Evolutionary conservation across 2,113 vertebrate species (phyloP), one percentile per base, ranked within the genome.

Genomic region (Oreochromis spilurus): DNA sequence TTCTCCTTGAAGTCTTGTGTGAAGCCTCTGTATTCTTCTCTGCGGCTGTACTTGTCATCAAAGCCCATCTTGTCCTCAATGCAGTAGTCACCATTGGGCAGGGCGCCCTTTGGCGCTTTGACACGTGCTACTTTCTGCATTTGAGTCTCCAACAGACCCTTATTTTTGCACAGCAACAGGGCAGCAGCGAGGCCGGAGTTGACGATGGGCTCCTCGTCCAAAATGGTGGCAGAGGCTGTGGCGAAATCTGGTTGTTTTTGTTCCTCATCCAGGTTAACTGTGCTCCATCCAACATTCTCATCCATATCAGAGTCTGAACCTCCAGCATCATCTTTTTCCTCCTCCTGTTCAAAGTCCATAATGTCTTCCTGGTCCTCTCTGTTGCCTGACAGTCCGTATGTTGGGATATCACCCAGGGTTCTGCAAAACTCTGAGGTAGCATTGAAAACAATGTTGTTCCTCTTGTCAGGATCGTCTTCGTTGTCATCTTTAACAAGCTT

Each of bases 21-120:
- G 95, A 98, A 99, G 21, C 98, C 97, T 1, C 98, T 96, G 90
- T 98, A 99, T 86, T 98, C 98, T 94, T 99, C 98, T 1, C 98
- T 91, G 19, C 97, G 95, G 87, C 98, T 98, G 91, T 99, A 98
- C 87, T 98, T 98, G 93, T 98, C 98, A 13, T 98, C 98, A 1
- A 98, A 97, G 84, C 97, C 97, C 97, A 98, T 98, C 94, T 98
- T 99, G 92, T 98, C 98, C 89, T 99, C 98, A 1, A 98, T 98
- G 95, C 97, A 97, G 50, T 98, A 98, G 80, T 98, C 96, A 1
- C 97, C 97, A 0, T 97, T 97, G 0, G 97, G 97, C 48, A 98
- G 93, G 1, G 96, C 95, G 10, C 96, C 97, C 82, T 97, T 97
- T 4, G 96, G 87, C 0, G 96, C 96, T 87, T 97, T 97, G 29